These are phyloP conservation scores for Vulpes vulpes DNA, from an alignment of 2,113 vertebrate species.

Conservation along the genomic window DNA sequence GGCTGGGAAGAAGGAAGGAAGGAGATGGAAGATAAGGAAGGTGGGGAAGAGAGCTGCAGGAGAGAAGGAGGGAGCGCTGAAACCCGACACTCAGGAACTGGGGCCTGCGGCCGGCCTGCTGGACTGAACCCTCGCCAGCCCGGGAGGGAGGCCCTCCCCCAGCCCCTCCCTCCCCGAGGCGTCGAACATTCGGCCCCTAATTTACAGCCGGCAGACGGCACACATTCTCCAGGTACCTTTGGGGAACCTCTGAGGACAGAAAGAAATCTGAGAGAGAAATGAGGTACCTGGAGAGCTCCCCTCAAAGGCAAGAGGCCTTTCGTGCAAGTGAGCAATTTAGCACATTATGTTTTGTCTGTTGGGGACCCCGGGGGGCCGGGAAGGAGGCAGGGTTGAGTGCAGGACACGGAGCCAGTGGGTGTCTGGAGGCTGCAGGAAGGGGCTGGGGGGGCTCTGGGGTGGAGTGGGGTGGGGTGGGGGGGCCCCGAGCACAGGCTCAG, in stretches of 20 bases:
- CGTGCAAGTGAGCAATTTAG: background rate
- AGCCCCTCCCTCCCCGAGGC: conserved; percentile 76
- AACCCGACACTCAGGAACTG: conserved; percentile 83
- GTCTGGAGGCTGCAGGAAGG: rapidly evolving
- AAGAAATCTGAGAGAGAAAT: conserved; percentile 62
- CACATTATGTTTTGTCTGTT: background rate
- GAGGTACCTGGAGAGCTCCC: conserved; percentile 15
- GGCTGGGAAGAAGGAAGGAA: conserved; percentile 13
- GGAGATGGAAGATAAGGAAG: background rate
- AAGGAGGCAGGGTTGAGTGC: rapidly evolving
- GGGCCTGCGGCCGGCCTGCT: conserved; percentile 77
- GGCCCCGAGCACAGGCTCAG: background rate
- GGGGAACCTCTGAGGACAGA: conserved; percentile 65
- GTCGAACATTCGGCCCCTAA: conserved; percentile 83
- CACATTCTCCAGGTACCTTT: conserved; percentile 81
- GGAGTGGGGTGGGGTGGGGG: background rate
- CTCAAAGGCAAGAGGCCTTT: background rate
- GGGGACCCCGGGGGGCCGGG: rapidly evolving
- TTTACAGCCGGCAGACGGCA: conserved; percentile 87
- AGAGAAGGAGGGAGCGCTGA: conserved; percentile 75
- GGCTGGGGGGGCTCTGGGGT: background rate
- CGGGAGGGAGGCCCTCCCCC: conserved; percentile 79
- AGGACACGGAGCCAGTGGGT: background rate
- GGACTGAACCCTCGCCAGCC: conserved; percentile 81
- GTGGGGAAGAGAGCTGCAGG: background rate